phyloP scores from a whole-genome alignment of 2,888 invertebrate genomes.

The Melanostoma scalare region DNA sequence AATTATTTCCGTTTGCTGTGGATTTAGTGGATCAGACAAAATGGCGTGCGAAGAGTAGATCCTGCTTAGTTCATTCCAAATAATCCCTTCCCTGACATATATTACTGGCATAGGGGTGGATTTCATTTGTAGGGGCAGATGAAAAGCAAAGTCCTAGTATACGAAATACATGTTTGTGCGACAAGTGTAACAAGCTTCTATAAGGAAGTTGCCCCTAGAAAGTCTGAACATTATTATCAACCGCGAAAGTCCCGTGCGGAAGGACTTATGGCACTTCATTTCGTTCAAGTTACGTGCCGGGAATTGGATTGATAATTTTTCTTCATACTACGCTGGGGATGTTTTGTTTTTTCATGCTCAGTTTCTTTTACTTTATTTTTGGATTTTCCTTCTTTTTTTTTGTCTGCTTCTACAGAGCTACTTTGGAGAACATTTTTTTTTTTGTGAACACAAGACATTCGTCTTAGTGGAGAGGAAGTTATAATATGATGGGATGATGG shows the following conservation, averaged over 20 bases:
- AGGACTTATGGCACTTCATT: slow-evolving; percentile 71
- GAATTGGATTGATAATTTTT: slow-evolving; percentile 66
- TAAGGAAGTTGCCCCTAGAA: slow-evolving; percentile 41
- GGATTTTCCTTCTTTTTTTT: neutral
- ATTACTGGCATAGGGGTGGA: slow-evolving; percentile 1
- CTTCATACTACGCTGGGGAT: slow-evolving; percentile 25
- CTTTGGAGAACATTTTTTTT: slow-evolving; percentile 16
- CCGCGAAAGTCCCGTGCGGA: slow-evolving; percentile 43
- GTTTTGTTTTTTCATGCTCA: neutral
- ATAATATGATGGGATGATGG: slow-evolving; percentile 24
- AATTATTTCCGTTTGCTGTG: slow-evolving; percentile 64
- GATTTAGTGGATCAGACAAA: slow-evolving; percentile 59
- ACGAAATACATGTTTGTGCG: neutral
- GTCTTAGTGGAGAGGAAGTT: neutral
- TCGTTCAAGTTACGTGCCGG: slow-evolving; percentile 57
- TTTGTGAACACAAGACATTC: slow-evolving; percentile 4
- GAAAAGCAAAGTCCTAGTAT: slow-evolving; percentile 5
- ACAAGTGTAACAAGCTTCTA: neutral
- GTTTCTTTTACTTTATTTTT: neutral
- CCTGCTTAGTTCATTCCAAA: slow-evolving; percentile 22
- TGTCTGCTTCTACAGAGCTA: slow-evolving; percentile 2
- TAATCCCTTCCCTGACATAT: slow-evolving; percentile 27
- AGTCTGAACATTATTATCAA: slow-evolving; percentile 46
- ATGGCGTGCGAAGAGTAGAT: slow-evolving; percentile 49
- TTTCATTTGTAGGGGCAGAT: slow-evolving; percentile 33